These are phyloP conservation scores for Potorous gilbertii DNA, from an alignment of 2,797 vertebrate genomes.

Conservation along the genomic window DNA sequence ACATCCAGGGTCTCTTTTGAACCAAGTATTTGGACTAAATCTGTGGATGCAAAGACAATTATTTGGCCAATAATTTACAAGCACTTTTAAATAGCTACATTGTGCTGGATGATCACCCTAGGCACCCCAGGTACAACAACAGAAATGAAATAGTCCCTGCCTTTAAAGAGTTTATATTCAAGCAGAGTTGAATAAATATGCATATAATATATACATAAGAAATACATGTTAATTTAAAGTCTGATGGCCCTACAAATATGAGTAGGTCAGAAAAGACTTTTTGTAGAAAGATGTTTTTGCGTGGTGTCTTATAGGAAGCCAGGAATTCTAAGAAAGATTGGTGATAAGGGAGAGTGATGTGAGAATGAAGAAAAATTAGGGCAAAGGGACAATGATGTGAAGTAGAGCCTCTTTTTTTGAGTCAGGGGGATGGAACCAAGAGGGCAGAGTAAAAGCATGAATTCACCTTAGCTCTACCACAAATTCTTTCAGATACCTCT, in stretches of 20 bases:
- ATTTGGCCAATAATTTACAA: not conserved
- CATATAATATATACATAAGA: not conserved
- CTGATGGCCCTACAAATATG: not conserved
- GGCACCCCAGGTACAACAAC: not conserved
- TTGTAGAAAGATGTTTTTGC: not conserved
- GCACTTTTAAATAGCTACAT: not conserved
- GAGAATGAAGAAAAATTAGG: not conserved
- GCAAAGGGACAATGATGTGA: not conserved
- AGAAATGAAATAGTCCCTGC: not conserved
- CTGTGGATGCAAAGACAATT: not conserved
- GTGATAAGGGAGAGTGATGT: not conserved
- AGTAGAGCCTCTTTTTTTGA: not conserved
- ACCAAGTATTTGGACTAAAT: not conserved
- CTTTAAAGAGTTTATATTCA: not conserved
- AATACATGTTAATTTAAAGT: not conserved
- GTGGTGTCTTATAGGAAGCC: not conserved
- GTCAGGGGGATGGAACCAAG: not conserved
- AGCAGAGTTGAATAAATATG: not conserved
- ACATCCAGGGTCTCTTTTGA: not conserved
- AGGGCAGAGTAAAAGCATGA: no score
- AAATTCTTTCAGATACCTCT: no score
- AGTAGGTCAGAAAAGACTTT: not conserved
- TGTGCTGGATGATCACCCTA: not conserved
- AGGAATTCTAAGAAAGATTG: not conserved
- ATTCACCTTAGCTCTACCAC: no score